Base-by-base conservation (phyloP, 2,888 invertebrate species). In the Orthosia gothica region DNA sequence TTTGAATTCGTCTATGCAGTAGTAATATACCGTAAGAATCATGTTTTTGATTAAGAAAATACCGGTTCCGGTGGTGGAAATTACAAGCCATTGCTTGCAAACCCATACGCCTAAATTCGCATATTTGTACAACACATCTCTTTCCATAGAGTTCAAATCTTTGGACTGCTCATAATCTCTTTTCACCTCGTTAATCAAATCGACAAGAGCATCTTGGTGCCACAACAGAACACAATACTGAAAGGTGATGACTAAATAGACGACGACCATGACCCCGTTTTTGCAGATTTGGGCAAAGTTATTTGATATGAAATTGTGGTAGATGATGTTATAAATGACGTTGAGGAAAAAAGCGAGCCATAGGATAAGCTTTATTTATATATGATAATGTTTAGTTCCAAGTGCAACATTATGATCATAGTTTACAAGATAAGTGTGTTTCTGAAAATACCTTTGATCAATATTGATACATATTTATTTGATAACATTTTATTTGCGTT, bases 181-280 rank as follows among this genome's bases (percentile, higher is more conserved):
- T n/a, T 91, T 89, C 5, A 93, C 81, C 5, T 75, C 64, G 2
- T 79, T 72, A 0, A 93, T 89, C 5, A 94, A 57, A 0, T 76
- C 75, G 4, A 66, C 57, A 0, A 93, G 49, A 7, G 62, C 1
- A 0, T 84, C 69, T 58, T 88, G 89, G 66, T 92, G 84, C 49
- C 69, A 75, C 2, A 90, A 11, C 54, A 92, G 71, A 2, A 91
- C 69, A 11, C 15, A 32, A 50, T 82, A 85, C 16, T 84, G 74
- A 12, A 81, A 72, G 0, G 84, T 59, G 0, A 83, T 69, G 0
- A 79, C 81, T 0, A 77, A 0, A 23, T 77, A 89, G 0, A 89
- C 58, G 0, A 88, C 32, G 0, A 49, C 23, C 0, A 90, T 4
- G 0, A 79, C 58, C 0, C 80, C 81, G n/a, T 89, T 88, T 58